A percentile compares a stretch with the other conserved stretches of the same genome.
phyloP scores from a whole-genome alignment of 2,113 vertebrate genomes.

The Gobiocypris rarus region DNA sequence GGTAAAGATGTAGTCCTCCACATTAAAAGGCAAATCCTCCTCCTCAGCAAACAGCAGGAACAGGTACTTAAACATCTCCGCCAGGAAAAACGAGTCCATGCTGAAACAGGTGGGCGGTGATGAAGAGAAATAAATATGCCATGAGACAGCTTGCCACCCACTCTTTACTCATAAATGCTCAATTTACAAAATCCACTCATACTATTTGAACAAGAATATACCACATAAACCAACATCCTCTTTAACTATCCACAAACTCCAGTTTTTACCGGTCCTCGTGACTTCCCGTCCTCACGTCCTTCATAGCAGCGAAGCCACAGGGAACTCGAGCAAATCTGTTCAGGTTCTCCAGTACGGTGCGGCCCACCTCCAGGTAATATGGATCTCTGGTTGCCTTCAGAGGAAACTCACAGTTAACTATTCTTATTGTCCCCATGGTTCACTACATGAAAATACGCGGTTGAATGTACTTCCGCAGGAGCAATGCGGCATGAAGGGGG shows the following conservation, averaged over 20 bases:
- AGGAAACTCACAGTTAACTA: not conserved
- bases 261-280: slow-evolving; percentile 93
- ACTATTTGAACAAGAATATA: not conserved
- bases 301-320: slow-evolving; percentile 97
- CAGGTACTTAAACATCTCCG: slow-evolving; percentile 99
- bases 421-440: not conserved
- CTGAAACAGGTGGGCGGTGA: slow-evolving; percentile 65
- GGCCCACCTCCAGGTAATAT: slow-evolving; percentile 96
- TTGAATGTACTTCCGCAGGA: not conserved
- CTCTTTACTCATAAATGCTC: not conserved
- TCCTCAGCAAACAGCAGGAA: slow-evolving; percentile 93
- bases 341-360: slow-evolving; percentile 95
- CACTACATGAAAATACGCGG: not conserved
- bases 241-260: not conserved
- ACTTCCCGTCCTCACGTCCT: slow-evolving; percentile 96
- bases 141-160: not conserved
- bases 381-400: slow-evolving; percentile 93
- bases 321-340: slow-evolving; percentile 96
- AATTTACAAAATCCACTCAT: not conserved
- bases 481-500: not conserved
- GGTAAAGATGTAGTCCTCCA: slow-evolving; percentile 97
- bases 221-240: not conserved
- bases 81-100: slow-evolving; percentile 99
- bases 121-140: not conserved
- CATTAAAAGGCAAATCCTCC: slow-evolving; percentile 91